phyloP scores from a whole-genome alignment of 2,113 vertebrate genomes.

The Carassius carassius region DNA sequence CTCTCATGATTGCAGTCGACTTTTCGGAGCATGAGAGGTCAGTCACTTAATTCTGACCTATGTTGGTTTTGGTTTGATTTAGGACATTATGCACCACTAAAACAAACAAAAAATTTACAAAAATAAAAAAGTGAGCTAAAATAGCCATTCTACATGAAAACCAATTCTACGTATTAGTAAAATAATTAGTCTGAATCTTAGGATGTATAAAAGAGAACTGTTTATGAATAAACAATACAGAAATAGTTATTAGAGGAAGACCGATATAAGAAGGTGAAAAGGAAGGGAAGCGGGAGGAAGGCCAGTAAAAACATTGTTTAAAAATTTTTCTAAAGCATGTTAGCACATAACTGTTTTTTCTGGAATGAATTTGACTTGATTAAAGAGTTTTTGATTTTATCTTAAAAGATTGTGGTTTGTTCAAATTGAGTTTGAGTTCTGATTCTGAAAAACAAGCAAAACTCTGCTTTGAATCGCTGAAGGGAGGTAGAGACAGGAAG shows the following conservation, averaged over 20 bases:
- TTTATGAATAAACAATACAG: background rate
- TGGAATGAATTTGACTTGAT: background rate
- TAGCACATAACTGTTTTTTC: background rate
- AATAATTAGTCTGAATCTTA: background rate
- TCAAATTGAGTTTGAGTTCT: background rate
- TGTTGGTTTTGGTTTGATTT: background rate
- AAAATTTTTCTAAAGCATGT: background rate
- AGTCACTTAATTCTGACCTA: background rate
- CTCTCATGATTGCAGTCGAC: background rate
- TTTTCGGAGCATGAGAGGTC: constrained; percentile 19
- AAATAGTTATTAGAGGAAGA: background rate
- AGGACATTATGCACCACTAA: too few species aligned
- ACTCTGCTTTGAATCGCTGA: background rate
- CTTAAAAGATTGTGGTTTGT: background rate
- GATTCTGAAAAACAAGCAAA: constrained; percentile 1
- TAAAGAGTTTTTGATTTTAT: background rate
- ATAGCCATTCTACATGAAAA: too few species aligned
- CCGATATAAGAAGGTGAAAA: background rate
- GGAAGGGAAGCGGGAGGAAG: background rate
- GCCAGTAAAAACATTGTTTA: background rate
- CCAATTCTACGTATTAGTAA: too few species aligned
- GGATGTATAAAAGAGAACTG: too few species aligned
- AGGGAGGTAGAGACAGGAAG: constrained; percentile 38
- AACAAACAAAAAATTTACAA: too few species aligned
- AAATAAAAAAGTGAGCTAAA: background rate